Percentiles rank a stretch among this genome's conserved stretches.
Evolutionary conservation across 2,888 invertebrate species (phyloP).

Genomic region (Fissipunctia ypsillon): DNA sequence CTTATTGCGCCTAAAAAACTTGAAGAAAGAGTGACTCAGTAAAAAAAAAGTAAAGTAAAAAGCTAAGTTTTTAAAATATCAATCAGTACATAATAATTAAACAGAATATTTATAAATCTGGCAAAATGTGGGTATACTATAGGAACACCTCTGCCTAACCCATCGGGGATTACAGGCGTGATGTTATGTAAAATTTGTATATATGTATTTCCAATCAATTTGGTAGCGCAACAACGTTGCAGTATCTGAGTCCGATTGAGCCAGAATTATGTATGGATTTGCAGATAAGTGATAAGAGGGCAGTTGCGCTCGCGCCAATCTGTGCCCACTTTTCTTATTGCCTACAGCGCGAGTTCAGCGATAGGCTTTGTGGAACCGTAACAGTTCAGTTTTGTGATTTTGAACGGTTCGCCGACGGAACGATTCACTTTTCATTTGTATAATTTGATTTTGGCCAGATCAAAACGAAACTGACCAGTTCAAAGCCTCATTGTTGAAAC

Average conservation of each 20-base stretch:
- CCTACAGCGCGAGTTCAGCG: conserved; percentile 16
- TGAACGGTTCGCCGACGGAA: too few species aligned
- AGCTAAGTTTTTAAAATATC: not conserved
- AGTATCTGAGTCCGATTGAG: conserved; percentile 35
- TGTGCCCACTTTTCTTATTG: conserved; percentile 35
- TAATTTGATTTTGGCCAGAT: too few species aligned
- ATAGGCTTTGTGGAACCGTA: conserved; percentile 15
- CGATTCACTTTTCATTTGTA: too few species aligned
- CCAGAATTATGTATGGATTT: conserved; percentile 50
- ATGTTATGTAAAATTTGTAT: too few species aligned
- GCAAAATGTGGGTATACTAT: too few species aligned
- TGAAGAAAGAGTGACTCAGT: not conserved
- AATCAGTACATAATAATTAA: not conserved
- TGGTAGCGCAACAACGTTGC: conserved; percentile 12
- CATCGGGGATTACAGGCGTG: too few species aligned
- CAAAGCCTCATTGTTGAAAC: not conserved
- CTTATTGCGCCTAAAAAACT: not conserved
- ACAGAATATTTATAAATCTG: not conserved
- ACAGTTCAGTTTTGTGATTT: not conserved
- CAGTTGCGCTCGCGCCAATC: conserved; percentile 36
- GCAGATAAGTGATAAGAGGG: conserved; percentile 53
- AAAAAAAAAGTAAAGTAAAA: too few species aligned
- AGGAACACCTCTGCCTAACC: too few species aligned
- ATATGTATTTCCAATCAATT: not conserved
- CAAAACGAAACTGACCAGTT: not conserved